These are phyloP conservation scores for Nymphalis c-album DNA, from an alignment of 2,888 invertebrate genomes.

Conservation along the genomic window DNA sequence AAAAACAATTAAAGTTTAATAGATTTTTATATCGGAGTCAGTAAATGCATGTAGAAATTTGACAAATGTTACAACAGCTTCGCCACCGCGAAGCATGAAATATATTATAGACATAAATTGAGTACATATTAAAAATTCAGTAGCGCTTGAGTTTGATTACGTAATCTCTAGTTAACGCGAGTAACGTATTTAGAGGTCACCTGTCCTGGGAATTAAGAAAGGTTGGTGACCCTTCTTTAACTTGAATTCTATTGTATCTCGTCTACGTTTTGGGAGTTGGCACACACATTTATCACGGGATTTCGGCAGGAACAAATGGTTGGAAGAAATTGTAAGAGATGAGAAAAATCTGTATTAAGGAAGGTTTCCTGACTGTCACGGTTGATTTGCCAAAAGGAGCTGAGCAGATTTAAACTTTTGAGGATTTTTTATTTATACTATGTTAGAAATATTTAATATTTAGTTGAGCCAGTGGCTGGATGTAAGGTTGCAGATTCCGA, in stretches of 20 bases:
- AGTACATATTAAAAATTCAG: no score
- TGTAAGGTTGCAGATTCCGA: no score
- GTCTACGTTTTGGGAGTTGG: slow-evolving; percentile 33
- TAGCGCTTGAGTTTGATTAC: no score
- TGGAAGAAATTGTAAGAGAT: slow-evolving; percentile 34
- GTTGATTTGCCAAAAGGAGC: slow-evolving; percentile 16
- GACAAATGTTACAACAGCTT: no score
- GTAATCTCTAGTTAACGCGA: no score
- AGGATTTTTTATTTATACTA: background rate
- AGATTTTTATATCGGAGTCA: no score
- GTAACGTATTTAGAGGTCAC: no score
- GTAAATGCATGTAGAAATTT: no score
- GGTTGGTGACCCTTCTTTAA: slow-evolving; percentile 13
- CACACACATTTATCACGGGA: slow-evolving; percentile 39
- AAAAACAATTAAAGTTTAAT: no score
- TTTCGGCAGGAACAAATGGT: slow-evolving; percentile 37
- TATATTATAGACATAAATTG: no score
- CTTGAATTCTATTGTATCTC: slow-evolving; percentile 35
- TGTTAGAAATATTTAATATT: background rate
- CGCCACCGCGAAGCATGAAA: no score
- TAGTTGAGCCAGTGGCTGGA: no score
- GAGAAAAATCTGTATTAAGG: slow-evolving; percentile 21
- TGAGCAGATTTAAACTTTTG: background rate
- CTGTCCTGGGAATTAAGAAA: background rate
- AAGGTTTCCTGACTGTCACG: slow-evolving; percentile 15